Base-by-base conservation (phyloP, 2,888 invertebrate genomes). In the Onthophagus sagittarius region DNA sequence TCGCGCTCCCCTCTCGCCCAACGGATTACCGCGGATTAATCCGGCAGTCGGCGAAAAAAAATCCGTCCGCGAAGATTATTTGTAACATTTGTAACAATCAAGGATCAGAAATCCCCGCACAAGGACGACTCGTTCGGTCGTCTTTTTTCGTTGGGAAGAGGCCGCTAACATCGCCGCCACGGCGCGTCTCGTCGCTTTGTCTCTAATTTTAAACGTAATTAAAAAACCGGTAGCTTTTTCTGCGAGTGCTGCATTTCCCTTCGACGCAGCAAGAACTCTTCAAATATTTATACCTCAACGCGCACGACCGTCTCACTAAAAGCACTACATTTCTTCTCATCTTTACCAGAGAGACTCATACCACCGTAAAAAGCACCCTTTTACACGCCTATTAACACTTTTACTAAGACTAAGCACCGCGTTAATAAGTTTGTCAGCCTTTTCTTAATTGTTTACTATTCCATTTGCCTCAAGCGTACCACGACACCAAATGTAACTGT, bases 101-200 rank as follows among this genome's bases (percentile, higher is more conserved):
- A 67, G 67, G n/a, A 13, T 62, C 33, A 62, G 67, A 79, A 78
- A 78, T 76, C 75, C 74, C 73, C 72, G 78, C 77, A 79, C 79
- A 79, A 79, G 77, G 78, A 77, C 77, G 75, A 76, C 78, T 73
- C 72, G 76, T 76, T 74, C 72, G 75, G 13, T 64, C 64, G 15
- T 64, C 39, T 11, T 53, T 53, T 53, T 53, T 53, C 39, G 7
- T 11, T 23, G 23, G 23, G 23, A 23, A 23, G 23, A 23, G 39
- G 39, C 11, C 39, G 39, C 39, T 53, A 9, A 7, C 39, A 53
- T 53, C 39, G 5, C 11, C 39, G 6, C 7, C 39, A 7, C 15
- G 0, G 65, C 1, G 2, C 67, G n/a, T 67, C 32, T 67, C 23
- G 67, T 23, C 31, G 67, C 67, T 32, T 31, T 67, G 31, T 63